Evolutionary conservation across 2,797 vertebrate genomes (phyloP).

Genomic region (Pantherophis alleghaniensis): DNA sequence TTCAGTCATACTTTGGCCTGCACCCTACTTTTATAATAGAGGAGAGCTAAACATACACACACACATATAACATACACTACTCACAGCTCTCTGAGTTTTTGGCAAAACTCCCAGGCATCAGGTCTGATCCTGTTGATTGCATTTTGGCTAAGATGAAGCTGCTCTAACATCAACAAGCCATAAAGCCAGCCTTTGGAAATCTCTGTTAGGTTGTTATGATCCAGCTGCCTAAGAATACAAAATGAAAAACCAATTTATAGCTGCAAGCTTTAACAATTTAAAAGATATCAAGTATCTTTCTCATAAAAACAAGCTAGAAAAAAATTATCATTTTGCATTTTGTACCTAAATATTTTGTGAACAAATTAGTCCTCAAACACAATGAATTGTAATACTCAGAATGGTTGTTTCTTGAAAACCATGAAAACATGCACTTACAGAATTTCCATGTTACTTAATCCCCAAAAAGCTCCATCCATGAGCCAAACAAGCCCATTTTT

Average conservation of each 20-base stretch:
- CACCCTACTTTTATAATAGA: constrained; percentile 61
- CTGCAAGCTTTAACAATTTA: background rate
- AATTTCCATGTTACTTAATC: constrained; percentile 91
- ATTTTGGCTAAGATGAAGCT: constrained; percentile 94
- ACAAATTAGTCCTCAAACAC: background rate
- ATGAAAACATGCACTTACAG: constrained; percentile 78
- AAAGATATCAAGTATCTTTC: background rate
- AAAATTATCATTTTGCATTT: background rate
- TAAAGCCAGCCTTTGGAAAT: constrained; percentile 97
- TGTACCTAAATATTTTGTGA: background rate
- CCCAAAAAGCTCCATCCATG: constrained; percentile 98
- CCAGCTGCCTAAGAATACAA: constrained; percentile 82
- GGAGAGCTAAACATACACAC: constrained; percentile 59
- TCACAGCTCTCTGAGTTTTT: constrained; percentile 95
- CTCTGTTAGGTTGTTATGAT: constrained; percentile 95
- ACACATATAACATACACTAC: constrained; percentile 59
- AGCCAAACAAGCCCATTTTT: constrained; percentile 85
- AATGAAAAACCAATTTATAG: background rate
- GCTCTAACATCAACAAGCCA: constrained; percentile 90
- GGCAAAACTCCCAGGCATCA: constrained; percentile 98
- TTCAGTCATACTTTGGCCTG: constrained; percentile 73
- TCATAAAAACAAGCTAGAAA: background rate
- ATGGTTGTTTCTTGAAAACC: background rate
- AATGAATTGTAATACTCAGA: background rate
- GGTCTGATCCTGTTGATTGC: constrained; percentile 89